Evolutionary conservation across 2,113 vertebrate genomes (phyloP).

Genomic region (Tauraco erythrolophus): DNA sequence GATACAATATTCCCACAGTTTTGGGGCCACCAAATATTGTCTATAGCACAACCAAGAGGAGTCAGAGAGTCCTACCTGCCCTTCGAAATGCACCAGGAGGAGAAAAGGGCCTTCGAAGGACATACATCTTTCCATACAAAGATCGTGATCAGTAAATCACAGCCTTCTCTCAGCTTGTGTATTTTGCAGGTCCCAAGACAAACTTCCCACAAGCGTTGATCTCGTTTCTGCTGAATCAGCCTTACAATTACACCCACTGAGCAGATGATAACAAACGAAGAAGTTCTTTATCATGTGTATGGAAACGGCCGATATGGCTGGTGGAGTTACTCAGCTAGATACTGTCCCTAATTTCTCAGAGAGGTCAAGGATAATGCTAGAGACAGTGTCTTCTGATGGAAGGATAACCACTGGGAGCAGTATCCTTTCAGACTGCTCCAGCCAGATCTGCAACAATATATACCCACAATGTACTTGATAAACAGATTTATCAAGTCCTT

Average conservation of each 20-base stretch:
- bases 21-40: background rate
- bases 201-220: background rate
- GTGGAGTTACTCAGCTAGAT: background rate
- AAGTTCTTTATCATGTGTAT: background rate
- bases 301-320: background rate
- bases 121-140: background rate
- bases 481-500: background rate
- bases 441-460: background rate
- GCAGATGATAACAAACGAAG: background rate
- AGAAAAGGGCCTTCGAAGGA: background rate
- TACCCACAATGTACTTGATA: background rate
- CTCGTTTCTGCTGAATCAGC: conserved; percentile 34
- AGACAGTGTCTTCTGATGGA: background rate
- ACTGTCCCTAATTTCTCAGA: background rate
- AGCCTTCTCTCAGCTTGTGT: background rate
- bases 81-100: background rate
- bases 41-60: background rate
- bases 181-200: background rate
- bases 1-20: background rate
- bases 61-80: background rate
- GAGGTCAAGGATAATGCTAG: background rate
- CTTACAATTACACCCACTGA: background rate
- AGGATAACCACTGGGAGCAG: background rate
- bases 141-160: conserved; percentile 13
- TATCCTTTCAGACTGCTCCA: background rate